phyloP scores from a whole-genome alignment of 2,113 vertebrate genomes.

The Onychostoma macrolepis region DNA sequence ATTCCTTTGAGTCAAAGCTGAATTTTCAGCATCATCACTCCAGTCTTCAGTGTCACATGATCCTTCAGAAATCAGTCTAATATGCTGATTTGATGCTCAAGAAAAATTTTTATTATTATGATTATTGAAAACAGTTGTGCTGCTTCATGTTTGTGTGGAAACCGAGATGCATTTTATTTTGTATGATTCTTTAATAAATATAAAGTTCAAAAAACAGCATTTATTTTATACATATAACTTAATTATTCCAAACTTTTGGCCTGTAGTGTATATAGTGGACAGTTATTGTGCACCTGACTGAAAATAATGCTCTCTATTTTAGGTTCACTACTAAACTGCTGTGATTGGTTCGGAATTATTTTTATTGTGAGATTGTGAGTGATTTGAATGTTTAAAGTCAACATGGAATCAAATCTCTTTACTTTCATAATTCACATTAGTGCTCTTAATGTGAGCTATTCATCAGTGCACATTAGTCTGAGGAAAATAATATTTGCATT shows the following conservation, averaged over 20 bases:
- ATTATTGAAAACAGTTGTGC: neutral
- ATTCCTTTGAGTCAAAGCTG: neutral
- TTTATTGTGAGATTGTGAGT: neutral
- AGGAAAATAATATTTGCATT: neutral
- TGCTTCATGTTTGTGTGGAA: neutral
- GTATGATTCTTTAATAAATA: neutral
- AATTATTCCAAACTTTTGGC: neutral
- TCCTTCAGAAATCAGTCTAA: neutral
- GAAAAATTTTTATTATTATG: neutral
- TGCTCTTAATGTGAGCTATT: neutral
- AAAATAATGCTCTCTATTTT: neutral
- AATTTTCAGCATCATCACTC: neutral
- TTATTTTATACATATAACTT: neutral
- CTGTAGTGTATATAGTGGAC: neutral
- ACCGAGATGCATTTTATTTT: neutral
- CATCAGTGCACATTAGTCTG: neutral
- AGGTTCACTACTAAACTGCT: neutral
- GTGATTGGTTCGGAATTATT: neutral
- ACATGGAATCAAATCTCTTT: neutral
- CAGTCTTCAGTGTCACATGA: neutral
- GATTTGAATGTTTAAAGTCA: neutral
- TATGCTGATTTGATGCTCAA: neutral
- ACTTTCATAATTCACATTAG: neutral
- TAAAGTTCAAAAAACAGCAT: neutral
- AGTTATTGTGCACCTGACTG: neutral